A percentile compares a stretch with the other conserved stretches of the same genome.
These are phyloP conservation scores for Molothrus aeneus DNA, from an alignment of 2,797 vertebrate species.

Conservation along the genomic window DNA sequence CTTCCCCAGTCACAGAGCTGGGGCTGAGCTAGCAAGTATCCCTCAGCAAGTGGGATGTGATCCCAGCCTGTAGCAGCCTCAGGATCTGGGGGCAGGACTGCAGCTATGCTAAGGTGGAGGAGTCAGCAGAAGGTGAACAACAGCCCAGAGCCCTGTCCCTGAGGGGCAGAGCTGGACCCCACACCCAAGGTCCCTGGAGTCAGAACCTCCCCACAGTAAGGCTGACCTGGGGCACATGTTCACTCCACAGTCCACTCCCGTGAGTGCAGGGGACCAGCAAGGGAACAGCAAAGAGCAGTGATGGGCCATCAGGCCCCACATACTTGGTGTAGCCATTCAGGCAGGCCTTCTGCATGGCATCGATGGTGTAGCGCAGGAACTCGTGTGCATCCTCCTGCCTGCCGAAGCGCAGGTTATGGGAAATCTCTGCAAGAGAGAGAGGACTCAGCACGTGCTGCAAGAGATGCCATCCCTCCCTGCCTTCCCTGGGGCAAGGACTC, in stretches of 20 bases:
- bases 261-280: background rate
- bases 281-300: background rate
- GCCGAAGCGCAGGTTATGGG: slow-evolving; percentile 91
- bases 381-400: slow-evolving; percentile 96
- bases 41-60: accelerated
- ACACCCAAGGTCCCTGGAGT: background rate
- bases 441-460: accelerated
- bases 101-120: background rate
- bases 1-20: background rate
- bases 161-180: background rate
- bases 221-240: background rate
- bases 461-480: background rate
- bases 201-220: background rate
- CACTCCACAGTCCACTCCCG: background rate
- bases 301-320: background rate
- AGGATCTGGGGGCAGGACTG: background rate
- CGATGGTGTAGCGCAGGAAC: slow-evolving; percentile 92
- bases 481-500: background rate
- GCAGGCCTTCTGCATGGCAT: slow-evolving; percentile 97
- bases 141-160: background rate
- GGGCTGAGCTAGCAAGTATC: background rate
- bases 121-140: background rate
- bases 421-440: slow-evolving; percentile 83
- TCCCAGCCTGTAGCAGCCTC: background rate
- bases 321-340: slow-evolving; percentile 90